Evolutionary conservation across 37 sponge, comb jelly and placozoan species (phyloP), one percentile per base, ranked within the genome.

Genomic region (Halichondria panicea): DNA sequence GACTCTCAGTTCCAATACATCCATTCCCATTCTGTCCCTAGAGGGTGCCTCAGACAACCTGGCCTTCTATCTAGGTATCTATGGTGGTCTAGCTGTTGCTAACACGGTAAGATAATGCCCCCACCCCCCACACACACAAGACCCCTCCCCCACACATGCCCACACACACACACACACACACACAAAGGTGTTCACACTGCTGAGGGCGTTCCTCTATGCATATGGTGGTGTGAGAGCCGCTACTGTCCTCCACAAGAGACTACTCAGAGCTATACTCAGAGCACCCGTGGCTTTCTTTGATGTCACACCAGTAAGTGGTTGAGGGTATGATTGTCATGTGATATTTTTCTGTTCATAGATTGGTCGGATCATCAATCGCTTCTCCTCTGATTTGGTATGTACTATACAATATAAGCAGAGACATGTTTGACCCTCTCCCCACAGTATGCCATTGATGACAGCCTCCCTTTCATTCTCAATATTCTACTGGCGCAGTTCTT

Each of bases 151-250:
- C 61, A 59, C 8, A 13, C 61, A 28, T 30, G 55, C 40, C n/a
- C n/a, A n/a, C n/a, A 15, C 15, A 48, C 15, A 48, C 52, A 48
- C 13, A 59, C 28, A 59, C 61, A 59, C 8, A 13, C 61, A 28
- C 32, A 68, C 40, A 12, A 43, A 93, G 94, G 65, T 97, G 28
- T 97, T 97, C 61, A 88, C 94, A 15, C 83, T 97, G 52, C 77
- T 97, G 32, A 64, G 97, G 45, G 97, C 97, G 7, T 97, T 97
- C 59, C 75, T 91, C 21, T 97, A 77, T 80, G 97, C 97, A 35
- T 93, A 91, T 79, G 95, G 95, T 22, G 97, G 97, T 36, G 72
- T 97, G n/a, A 77, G 86, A 68, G 97, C 97, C 25, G 92, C 97
- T 2, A 81, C 43, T 18, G 74, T 80, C 11, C 48, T 97, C 4